Evolutionary conservation across 2,113 vertebrate species (phyloP), one percentile per base, ranked within the genome.

Genomic region (Alexandromys fortis): DNA sequence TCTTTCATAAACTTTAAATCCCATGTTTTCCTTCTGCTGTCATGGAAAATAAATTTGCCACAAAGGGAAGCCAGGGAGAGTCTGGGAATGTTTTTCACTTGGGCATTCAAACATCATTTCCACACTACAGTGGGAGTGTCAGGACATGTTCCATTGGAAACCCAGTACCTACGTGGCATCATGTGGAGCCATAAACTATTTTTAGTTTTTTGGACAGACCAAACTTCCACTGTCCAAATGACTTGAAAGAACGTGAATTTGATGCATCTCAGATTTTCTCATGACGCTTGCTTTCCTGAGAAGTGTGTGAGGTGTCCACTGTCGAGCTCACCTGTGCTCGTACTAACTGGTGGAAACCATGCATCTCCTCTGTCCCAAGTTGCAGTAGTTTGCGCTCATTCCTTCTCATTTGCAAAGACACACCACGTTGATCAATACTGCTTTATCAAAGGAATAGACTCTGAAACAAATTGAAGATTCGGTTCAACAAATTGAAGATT

Each of bases 161-260:
- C 89, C 5, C 90, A 79, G 30, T 97, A 79, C 75, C 94, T 91
- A 58, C 45, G 52, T 45, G 92, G 78, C 93, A 94, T 95, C 8
- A 72, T 88, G 24, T 72, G 9, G 55, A 97, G 77, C 89, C 52
- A 97, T 87, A 72, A 14, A 4, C 90, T 97, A 96, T 95, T 98
- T 98, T 97, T 97, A 93, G 88, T 55, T 94, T 83, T 96, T 93
- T 91, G 94, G 70, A 77, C 94, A 93, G 89, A 82, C 16, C 45
- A 68, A 72, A 89, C 35, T 92, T 47, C 83, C 79, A 63, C 85
- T 96, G 45, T 82, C 79, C 61, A 89, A 13, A 0, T 3, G 87
- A 67, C 92, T 95, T 78, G 81, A 92, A 77, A 73, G 61, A 92
- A 92, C 8, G 8, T 68, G 91, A 78, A 28, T 55, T 78, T 90